Evolutionary conservation across 2,113 vertebrate genomes (phyloP), one percentile per base, ranked within the genome.

Genomic region (Melanerpes aurifrons): DNA sequence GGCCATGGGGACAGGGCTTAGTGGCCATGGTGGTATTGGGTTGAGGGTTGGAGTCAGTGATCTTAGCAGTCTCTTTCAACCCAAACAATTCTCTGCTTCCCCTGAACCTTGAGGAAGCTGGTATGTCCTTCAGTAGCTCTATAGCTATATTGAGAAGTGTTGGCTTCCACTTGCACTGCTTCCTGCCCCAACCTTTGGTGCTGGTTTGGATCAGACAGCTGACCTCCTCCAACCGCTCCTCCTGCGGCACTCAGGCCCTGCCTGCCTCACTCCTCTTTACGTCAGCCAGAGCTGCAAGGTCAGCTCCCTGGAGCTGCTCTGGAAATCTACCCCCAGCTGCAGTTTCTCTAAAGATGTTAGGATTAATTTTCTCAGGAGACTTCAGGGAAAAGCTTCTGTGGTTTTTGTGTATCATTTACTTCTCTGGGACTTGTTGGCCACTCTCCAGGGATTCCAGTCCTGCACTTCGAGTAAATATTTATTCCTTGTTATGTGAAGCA

Each of bases 281-380:
- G 93, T 94, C 96, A 97, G 88, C 84, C 57, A 10, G 81, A 86
- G 93, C 77, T 32, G 77, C 87, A 5, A 82, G 93, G 92, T 97
- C 93, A 97, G 82, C 62, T 88, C 84, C 94, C 94, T 94, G 85
- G 91, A 83, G 89, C 77, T 94, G 82, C 92, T 92, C 93, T 94
- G 92, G 75, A 94, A 94, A 83, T 58, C 91, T 24, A 67, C 86
- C 92, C 94, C 91, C 94, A 96, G 96, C 95, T 97, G 96, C 94
- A 94, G 62, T 94, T 94, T 72, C 89, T 91, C 85, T 82, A 83
- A 90, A 93, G 93, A 95, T 80, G 71, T 72, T 94, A 74, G 84
- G 90, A 91, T 96, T 94, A 73, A 89, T 91, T 93, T 96, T 96
- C 94, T 94, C 92, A 93, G 72, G 91, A 93, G 92, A 94, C 84